Conservation (phyloP, 2,888 invertebrate species). For the Agonopterix alstromeriana region DNA sequence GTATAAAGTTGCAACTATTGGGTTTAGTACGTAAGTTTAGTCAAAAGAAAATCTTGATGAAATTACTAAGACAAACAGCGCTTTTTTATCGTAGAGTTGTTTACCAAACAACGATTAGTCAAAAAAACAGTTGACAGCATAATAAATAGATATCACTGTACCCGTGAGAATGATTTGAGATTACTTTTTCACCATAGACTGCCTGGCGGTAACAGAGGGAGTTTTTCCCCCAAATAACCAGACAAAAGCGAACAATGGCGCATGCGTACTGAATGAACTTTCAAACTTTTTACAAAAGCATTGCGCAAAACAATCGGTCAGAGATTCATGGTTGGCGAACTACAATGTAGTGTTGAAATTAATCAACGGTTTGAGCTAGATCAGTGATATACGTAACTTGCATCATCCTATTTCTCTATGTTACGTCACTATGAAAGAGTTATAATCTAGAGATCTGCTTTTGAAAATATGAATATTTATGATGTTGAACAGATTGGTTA, state of each 20-base stretch:
- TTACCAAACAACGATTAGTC: no score
- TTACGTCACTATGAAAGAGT: no score
- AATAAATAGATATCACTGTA: neutral
- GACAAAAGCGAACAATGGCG: slow-evolving; percentile 30
- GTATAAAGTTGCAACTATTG: no score
- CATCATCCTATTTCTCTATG: slow-evolving; percentile 2
- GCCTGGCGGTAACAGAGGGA: slow-evolving; percentile 38
- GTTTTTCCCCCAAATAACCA: slow-evolving; percentile 29
- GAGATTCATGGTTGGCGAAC: slow-evolving; percentile 49
- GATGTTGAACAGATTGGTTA: no score
- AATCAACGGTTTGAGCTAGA: slow-evolving; percentile 37
- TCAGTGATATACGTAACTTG: slow-evolving; percentile 29
- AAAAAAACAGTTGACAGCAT: no score
- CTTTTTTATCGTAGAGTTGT: no score
- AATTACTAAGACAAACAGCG: no score
- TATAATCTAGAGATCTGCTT: no score
- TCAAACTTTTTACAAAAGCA: slow-evolving; percentile 41
- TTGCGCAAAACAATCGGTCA: slow-evolving; percentile 52
- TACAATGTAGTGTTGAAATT: slow-evolving; percentile 58
- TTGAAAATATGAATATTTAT: no score
- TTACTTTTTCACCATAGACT: slow-evolving; percentile 27
- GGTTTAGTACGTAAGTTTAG: no score
- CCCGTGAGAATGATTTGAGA: slow-evolving; percentile 23
- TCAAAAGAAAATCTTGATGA: no score
- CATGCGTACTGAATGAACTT: slow-evolving; percentile 40